phyloP scores from a whole-genome alignment of 2,888 invertebrate species.

The Gonocerus acuteangulatus region DNA sequence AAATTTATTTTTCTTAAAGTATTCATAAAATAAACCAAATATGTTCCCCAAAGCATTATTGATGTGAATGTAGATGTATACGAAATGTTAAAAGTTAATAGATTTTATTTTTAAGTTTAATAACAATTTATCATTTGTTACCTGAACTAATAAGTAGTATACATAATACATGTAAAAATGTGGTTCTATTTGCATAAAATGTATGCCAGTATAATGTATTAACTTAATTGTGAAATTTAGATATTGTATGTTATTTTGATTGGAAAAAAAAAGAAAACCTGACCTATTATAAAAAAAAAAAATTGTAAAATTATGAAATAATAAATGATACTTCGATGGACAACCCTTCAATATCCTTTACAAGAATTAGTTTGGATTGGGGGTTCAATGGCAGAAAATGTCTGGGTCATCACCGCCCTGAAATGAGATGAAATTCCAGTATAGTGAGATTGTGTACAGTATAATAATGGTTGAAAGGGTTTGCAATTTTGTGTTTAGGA shows the following conservation, averaged over 20 bases:
- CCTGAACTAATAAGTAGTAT: not conserved
- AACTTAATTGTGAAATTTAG: not conserved
- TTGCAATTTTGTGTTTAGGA: too few species aligned
- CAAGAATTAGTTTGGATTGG: too few species aligned
- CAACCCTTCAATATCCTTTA: too few species aligned
- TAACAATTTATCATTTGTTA: not conserved
- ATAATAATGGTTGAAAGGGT: too few species aligned
- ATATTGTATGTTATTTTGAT: not conserved
- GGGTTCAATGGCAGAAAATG: too few species aligned
- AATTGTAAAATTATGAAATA: too few species aligned
- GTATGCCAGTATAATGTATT: not conserved
- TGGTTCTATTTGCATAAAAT: not conserved
- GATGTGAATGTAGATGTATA: slow-evolving; percentile 15
- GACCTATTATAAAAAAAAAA: too few species aligned
- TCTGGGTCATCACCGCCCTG: too few species aligned
- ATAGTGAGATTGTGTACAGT: too few species aligned
- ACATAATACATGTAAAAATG: not conserved
- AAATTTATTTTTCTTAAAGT: slow-evolving; percentile 6
- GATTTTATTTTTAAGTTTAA: not conserved
- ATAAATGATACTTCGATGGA: too few species aligned
- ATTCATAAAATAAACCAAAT: slow-evolving; percentile 6
- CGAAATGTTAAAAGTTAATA: slow-evolving; percentile 9
- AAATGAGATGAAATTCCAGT: too few species aligned
- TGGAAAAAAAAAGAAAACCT: not conserved
- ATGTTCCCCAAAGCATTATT: slow-evolving; percentile 14